Evolutionary conservation across 2,888 invertebrate genomes (phyloP).

Genomic region (Trissolcus japonicus): DNA sequence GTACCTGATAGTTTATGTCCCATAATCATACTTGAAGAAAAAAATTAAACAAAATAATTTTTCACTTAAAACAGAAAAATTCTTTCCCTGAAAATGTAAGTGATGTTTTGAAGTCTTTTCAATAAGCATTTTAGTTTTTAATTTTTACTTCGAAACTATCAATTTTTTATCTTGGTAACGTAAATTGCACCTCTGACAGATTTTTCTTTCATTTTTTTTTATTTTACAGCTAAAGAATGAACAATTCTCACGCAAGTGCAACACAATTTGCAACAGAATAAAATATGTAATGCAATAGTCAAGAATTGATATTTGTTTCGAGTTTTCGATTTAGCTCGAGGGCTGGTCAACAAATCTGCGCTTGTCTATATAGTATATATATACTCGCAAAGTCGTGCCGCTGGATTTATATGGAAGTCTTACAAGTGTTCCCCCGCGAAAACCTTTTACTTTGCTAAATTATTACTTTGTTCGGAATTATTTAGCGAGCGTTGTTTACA

Average conservation of each 20-base stretch:
- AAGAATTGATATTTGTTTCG: slow-evolving; percentile 26
- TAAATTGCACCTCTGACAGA: neutral
- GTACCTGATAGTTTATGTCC: neutral
- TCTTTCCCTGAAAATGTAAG: neutral
- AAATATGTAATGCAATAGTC: slow-evolving; percentile 23
- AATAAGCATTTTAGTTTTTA: neutral
- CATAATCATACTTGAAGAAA: neutral
- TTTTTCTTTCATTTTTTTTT: neutral
- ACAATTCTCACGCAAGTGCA: neutral
- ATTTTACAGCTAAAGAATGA: neutral
- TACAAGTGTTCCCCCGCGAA: slow-evolving; percentile 11
- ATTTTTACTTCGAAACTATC: too few relatives aligned
- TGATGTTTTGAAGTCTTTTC: neutral
- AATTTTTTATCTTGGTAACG: too few relatives aligned
- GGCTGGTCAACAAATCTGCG: slow-evolving; percentile 25
- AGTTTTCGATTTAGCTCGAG: slow-evolving; percentile 27
- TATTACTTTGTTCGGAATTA: slow-evolving; percentile 14
- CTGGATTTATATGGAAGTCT: slow-evolving; percentile 25
- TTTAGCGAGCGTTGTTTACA: neutral
- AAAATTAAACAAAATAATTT: too few relatives aligned
- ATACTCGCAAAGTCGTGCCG: slow-evolving; percentile 9
- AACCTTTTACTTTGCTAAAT: slow-evolving; percentile 26
- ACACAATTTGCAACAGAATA: slow-evolving; percentile 12
- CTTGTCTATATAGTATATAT: too few relatives aligned
- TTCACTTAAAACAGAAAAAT: neutral